Percentiles rank a stretch among this genome's conserved stretches.
Conservation (phyloP, 2,888 invertebrate species). For the Chesias legatella region DNA sequence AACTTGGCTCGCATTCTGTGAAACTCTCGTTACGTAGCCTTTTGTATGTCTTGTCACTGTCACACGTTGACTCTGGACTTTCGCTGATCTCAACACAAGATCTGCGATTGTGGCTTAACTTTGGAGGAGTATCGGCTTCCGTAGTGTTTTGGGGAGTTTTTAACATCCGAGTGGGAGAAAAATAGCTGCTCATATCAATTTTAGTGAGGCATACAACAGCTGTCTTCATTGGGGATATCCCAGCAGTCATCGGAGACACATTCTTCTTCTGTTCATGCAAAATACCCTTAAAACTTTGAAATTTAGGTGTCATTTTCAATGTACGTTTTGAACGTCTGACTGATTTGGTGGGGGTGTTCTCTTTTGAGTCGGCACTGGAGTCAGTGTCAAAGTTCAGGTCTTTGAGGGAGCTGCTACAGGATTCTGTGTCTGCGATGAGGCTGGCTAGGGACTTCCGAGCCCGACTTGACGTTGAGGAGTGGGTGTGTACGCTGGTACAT, state of each 20-base stretch:
- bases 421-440: slow-evolving; percentile 73
- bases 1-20: slow-evolving; percentile 50
- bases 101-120: slow-evolving; percentile 57
- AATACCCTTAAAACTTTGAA: slow-evolving; percentile 65
- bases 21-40: slow-evolving; percentile 59
- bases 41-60: slow-evolving; percentile 64
- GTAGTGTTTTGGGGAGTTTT: slow-evolving; percentile 68
- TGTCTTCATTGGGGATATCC: slow-evolving; percentile 48
- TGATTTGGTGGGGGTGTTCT: slow-evolving; percentile 65
- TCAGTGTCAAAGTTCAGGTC: slow-evolving; percentile 73
- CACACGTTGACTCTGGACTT: slow-evolving; percentile 61
- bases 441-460: slow-evolving; percentile 69
- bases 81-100: slow-evolving; percentile 58
- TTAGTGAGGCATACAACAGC: slow-evolving; percentile 59
- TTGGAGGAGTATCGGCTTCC: slow-evolving; percentile 64
- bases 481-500: slow-evolving; percentile 63
- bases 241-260: slow-evolving; percentile 15
- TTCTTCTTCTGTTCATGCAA: slow-evolving; percentile 64
- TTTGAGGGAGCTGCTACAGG: slow-evolving; percentile 75
- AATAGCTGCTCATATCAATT: slow-evolving; percentile 53
- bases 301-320: slow-evolving; percentile 56
- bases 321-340: slow-evolving; percentile 48
- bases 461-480: slow-evolving; percentile 66
- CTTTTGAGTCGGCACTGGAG: slow-evolving; percentile 69
- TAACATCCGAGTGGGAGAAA: slow-evolving; percentile 65